Base-by-base conservation (phyloP, 2,113 vertebrate species). In the Corythoichthys haematopterus region DNA sequence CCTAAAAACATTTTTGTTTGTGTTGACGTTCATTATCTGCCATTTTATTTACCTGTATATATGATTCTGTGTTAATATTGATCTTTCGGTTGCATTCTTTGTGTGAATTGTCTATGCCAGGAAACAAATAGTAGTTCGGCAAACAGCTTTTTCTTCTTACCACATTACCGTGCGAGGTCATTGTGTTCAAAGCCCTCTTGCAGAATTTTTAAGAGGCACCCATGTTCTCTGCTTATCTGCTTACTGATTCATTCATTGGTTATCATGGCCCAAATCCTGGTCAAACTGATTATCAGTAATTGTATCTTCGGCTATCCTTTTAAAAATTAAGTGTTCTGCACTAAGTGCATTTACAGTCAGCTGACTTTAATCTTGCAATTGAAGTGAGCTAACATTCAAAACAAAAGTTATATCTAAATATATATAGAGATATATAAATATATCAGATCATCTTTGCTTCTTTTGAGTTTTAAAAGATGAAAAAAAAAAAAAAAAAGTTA, bases 121-220 rank as follows among this genome's bases (percentile, higher is more conserved):
- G 72, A 90, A 87, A 84, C 79, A 80, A 88, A 87, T 88, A 85
- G 84, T 82, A 83, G 85, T 91, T 87, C 84, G 87, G 77, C 84
- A 20, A 86, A 84, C 77, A 73, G 78, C 62, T 63, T 75, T 72
- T 80, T 48, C 72, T 71, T 82, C 72, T 51, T 87, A 43, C 81
- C 75, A 59, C 52, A 68, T 76, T 75, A 70, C 68, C 70, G 65
- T 67, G 72, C 76, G 66, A 77, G 71, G 68, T 77, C 67, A 69
- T 80, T 82, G 75, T 80, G 50, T 33, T 69, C 5, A 48, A n/a
- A 58, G 36, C 57, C 36, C 5, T 64, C 50, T 51, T 58, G 47
- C 20, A 66, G 53, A 57, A 62, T 70, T 56, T 70, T 63, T 33
- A 59, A 62, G 64, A 71, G 66, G 53, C 59, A 67, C 9, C 52